These are phyloP conservation scores for Sympetrum striolatum DNA, from an alignment of 2,888 invertebrate species.

Conservation along the genomic window DNA sequence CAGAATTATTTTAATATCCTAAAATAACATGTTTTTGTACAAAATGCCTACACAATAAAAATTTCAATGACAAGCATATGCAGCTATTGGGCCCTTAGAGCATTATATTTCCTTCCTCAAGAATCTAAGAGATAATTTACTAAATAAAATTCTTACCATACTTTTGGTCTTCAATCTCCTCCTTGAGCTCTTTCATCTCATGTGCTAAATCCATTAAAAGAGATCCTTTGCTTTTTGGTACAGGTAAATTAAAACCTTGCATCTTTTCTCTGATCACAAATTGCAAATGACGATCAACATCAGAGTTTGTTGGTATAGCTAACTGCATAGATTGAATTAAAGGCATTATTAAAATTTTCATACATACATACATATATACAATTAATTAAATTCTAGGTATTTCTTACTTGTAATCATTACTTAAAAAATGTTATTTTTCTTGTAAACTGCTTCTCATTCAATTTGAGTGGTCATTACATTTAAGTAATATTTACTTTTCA, in stretches of 20 bases:
- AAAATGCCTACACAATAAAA: not conserved
- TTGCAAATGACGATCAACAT: slow-evolving; percentile 85
- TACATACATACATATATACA: too few species aligned
- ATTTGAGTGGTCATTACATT: too few species aligned
- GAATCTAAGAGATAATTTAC: not conserved
- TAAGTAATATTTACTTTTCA: too few species aligned
- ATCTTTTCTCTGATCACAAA: slow-evolving; percentile 85
- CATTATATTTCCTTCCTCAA: too few species aligned
- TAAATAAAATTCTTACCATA: slow-evolving; percentile 54
- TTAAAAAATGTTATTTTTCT: too few species aligned
- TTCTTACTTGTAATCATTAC: too few species aligned
- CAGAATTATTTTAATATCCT: not conserved
- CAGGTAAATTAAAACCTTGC: slow-evolving; percentile 77
- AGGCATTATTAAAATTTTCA: too few species aligned
- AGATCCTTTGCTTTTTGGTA: slow-evolving; percentile 85
- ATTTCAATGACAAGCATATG: not conserved
- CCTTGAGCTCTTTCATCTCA: slow-evolving; percentile 84
- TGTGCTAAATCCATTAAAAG: slow-evolving; percentile 84
- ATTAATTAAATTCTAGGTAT: too few species aligned
- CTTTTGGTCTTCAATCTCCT: slow-evolving; percentile 79
- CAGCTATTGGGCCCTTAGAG: not conserved
- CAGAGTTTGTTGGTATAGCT: slow-evolving; percentile 81
- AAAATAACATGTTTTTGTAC: too few species aligned
- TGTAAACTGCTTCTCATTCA: too few species aligned
- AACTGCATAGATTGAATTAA: slow-evolving; percentile 60